Evolutionary conservation across 2,797 vertebrate species (phyloP), one percentile per base, ranked within the genome.

Genomic region (Betta splendens): DNA sequence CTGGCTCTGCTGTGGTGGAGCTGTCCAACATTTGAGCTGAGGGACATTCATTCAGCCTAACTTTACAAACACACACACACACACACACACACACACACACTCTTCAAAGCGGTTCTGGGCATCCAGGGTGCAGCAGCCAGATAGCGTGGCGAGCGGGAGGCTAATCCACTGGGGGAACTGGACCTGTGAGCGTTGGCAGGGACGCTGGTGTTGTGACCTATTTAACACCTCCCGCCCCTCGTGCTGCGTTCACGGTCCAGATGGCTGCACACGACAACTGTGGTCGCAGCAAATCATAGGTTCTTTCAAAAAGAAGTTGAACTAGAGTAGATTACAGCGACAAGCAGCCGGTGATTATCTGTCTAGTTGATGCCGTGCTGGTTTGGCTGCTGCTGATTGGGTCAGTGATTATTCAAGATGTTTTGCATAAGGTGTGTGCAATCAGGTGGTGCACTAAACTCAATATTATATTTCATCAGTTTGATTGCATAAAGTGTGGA

Each of bases 1-100:
- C 74, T 64, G 80, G 79, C 74, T 74, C 40, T 58, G 46, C 46
- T 1, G 61, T 62, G 52, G 57, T 70, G 66, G 75, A 81, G 63
- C 73, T 46, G 51, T 83, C 83, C 81, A 81, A 77, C 70, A 77
- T 64, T 75, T 54, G 36, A 58, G 56, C 69, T 70, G 40, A 54
- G 37, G 64, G 70, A 63, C 53, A 45, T 64, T 18, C 53, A 45
- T 64, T 18, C 56, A 69, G 32, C 44, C 53, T 72, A 36, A 44
- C 55, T 74, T 70, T 55, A 56, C 21, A 58, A 32, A 49, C 56
- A 67, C 52, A 54, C 47, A 43, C 51, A 18, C 26, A 18, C 20
- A 35, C n/a, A 3, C 25, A 23, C 23, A 29, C 9, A 10, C 51
- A 12, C 52, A 53, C 49, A 47, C 35, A 9, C 38, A 5, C 43